These are phyloP conservation scores for Clivina fossor DNA, from an alignment of 2,888 invertebrate genomes.

Conservation along the genomic window DNA sequence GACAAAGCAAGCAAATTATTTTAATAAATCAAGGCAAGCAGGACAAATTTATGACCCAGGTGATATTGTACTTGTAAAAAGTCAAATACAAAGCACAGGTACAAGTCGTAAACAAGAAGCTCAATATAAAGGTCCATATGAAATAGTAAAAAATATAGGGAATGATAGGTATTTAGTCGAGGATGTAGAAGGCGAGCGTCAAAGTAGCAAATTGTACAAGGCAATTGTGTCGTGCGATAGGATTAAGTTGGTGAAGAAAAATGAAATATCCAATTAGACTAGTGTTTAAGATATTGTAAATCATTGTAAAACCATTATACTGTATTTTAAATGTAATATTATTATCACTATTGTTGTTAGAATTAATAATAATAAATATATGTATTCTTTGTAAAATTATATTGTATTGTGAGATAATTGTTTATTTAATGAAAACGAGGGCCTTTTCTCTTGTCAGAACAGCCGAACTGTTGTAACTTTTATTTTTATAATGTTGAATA, in stretches of 20 bases:
- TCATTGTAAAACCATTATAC: too few relatives aligned
- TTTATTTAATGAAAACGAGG: too few relatives aligned
- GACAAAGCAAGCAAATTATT: neutral
- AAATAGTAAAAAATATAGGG: constrained; percentile 33
- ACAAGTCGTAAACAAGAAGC: constrained; percentile 28
- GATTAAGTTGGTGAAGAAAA: constrained; percentile 24
- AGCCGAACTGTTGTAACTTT: too few relatives aligned
- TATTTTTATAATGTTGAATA: too few relatives aligned
- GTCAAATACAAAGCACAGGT: constrained; percentile 27
- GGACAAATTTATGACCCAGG: constrained; percentile 12
- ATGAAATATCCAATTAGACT: neutral
- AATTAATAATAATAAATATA: too few relatives aligned
- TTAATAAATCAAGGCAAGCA: constrained; percentile 12
- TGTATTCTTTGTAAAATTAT: too few relatives aligned
- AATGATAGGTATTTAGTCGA: constrained; percentile 34
- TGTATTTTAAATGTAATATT: too few relatives aligned
- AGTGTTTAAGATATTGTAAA: too few relatives aligned
- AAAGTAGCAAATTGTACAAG: constrained; percentile 31
- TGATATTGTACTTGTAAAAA: constrained; percentile 28
- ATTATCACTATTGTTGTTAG: too few relatives aligned
- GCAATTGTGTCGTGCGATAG: constrained; percentile 24
- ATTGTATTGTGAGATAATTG: too few relatives aligned
- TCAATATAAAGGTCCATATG: constrained; percentile 35
- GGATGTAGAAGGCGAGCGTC: constrained; percentile 35
- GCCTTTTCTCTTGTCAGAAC: too few relatives aligned